Conservation (phyloP, 2,113 vertebrate genomes). For the Struthidea cinerea region DNA sequence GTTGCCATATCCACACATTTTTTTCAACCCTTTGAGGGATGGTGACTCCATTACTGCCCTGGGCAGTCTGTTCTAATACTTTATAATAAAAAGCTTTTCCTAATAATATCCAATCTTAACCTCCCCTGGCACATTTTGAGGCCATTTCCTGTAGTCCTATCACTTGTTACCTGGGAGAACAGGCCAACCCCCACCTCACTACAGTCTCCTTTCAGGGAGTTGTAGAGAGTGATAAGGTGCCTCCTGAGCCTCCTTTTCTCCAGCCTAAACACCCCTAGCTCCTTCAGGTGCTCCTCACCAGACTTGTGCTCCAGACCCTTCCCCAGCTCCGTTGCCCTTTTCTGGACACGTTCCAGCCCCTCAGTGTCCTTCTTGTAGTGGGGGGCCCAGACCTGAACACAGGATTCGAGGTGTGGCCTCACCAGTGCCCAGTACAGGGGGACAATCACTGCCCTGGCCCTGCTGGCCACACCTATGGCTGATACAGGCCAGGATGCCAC, state of each 20-base stretch:
- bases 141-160: not conserved
- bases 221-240: not conserved
- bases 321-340: accelerated
- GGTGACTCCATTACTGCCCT: not conserved
- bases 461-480: not conserved
- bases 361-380: not conserved
- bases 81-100: not conserved
- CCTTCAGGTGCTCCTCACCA: accelerated
- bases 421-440: not conserved
- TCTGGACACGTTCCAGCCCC: accelerated
- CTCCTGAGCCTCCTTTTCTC: not conserved
- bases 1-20: not conserved
- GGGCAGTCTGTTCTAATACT: not conserved
- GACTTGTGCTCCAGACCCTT: not conserved
- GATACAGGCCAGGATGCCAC: accelerated
- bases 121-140: not conserved
- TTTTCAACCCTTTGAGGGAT: not conserved
- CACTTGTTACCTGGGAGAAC: not conserved
- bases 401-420: not conserved
- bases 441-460: not conserved
- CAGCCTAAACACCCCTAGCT: not conserved
- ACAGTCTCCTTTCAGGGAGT: not conserved
- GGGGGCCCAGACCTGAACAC: not conserved
- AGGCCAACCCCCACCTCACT: not conserved
- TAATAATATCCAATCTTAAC: not conserved